Conservation (phyloP, 1,140 invertebrate species). For the Orussus abietinus region DNA sequence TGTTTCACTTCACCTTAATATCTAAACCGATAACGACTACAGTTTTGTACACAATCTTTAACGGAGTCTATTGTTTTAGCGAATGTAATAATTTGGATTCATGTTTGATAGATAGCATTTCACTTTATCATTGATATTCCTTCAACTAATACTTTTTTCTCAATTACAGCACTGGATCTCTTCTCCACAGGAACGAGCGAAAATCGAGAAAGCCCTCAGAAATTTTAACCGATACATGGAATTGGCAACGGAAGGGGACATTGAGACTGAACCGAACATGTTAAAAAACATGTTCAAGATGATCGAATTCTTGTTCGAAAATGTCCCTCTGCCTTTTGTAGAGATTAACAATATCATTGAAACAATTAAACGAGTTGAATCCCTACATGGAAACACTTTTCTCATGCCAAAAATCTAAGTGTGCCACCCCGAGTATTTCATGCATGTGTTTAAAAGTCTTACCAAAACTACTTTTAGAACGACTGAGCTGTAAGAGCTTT, state of each 20-base stretch:
- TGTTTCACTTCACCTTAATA: too few species aligned
- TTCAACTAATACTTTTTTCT: neutral
- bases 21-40: too few species aligned
- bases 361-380: slow-evolving; percentile 14
- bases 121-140: too few species aligned
- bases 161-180: neutral
- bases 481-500: too few species aligned
- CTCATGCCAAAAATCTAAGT: neutral
- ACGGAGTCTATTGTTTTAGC: slow-evolving; percentile 1
- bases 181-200: slow-evolving; percentile 11
- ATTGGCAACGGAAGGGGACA: slow-evolving; percentile 17
- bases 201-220: slow-evolving; percentile 15
- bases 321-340: slow-evolving; percentile 14
- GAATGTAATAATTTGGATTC: neutral
- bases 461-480: neutral
- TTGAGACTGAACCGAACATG: slow-evolving; percentile 16
- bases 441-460: neutral
- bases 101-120: too few species aligned
- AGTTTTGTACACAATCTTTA: too few species aligned
- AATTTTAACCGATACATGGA: slow-evolving; percentile 21
- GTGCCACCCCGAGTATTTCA: neutral
- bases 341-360: slow-evolving; percentile 18
- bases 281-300: slow-evolving; percentile 32
- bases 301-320: slow-evolving; percentile 27
- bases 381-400: slow-evolving; percentile 7